Evolutionary conservation across 2,113 vertebrate genomes (phyloP), one percentile per base, ranked within the genome.

Genomic region (Cololabis saira): DNA sequence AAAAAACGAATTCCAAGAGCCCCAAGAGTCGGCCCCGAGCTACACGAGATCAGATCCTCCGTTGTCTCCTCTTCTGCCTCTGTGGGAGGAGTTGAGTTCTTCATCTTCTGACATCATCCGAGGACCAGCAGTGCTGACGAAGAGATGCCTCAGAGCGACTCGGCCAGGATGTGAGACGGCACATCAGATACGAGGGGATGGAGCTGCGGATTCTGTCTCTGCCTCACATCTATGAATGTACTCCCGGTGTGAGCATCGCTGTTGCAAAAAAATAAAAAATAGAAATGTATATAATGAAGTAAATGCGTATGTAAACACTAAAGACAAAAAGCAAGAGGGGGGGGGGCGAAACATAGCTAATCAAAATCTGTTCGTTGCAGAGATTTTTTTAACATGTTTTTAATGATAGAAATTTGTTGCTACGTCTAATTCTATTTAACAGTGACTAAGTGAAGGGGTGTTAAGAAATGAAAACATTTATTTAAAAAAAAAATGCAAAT

Each of bases 181-280:
- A 62, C 67, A 43, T 67, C 37, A 55, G 55, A 76, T 48, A 24
- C 41, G 45, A 69, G 63, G 48, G 59, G 78, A 67, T 17, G 56
- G 66, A 62, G 75, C 77, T 15, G 78, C 84, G 63, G 76, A 67
- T 77, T 83, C 71, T 57, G 74, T 85, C 81, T 86, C 81, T 78
- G 75, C 68, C 85, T 85, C 27, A 60, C 80, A 70, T 84, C 72
- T 68, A 77, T 87, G 91, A 93, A 94, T 93, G 92, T 92, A 92
- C 86, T 85, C 88, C 74, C 61, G 57, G 84, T 88, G 77, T 86
- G 86, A 89, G 83, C 81, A 54, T 89, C 61, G 62, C 81, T 86
- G 50, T 80, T 22, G 61, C 76, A 81, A 82, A 80, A 27, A 78
- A 76, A 27, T 27, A 27, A 27, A 27, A 27, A 27, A 58, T 22